Evolutionary conservation across 2,113 vertebrate genomes (phyloP).

Genomic region (Dipodomys merriami): DNA sequence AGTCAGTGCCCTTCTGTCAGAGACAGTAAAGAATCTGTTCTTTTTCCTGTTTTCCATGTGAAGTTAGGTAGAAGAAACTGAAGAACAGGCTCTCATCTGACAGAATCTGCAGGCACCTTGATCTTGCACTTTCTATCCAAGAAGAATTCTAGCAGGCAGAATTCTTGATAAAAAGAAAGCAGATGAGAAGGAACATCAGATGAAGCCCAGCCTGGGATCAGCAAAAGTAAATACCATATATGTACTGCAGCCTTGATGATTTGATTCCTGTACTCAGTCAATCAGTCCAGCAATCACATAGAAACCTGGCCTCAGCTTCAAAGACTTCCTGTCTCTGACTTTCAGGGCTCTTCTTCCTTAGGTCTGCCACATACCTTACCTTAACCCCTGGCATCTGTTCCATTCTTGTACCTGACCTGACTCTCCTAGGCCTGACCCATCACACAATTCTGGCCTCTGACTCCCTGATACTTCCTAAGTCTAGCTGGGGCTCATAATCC

Average conservation of each 20-base stretch:
- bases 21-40: not conserved
- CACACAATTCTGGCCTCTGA: not conserved
- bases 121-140: not conserved
- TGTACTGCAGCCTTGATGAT: not conserved
- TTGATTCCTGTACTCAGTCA: not conserved
- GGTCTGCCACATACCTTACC: not conserved
- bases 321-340: not conserved
- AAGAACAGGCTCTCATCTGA: not conserved
- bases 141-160: not conserved
- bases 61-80: not conserved
- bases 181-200: not conserved
- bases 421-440: not conserved
- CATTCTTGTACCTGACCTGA: not conserved
- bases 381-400: not conserved
- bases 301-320: not conserved
- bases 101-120: not conserved
- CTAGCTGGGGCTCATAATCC: not conserved
- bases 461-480: not conserved
- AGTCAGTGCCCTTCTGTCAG: not conserved
- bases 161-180: conserved; percentile 37
- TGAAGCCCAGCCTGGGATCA: not conserved
- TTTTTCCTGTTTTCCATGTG: not conserved
- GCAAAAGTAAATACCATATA: not conserved
- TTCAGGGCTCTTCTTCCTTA: not conserved
- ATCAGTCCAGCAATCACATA: not conserved